Base-by-base conservation (phyloP, 2,113 vertebrate species). In the Pontoporia blainvillei region DNA sequence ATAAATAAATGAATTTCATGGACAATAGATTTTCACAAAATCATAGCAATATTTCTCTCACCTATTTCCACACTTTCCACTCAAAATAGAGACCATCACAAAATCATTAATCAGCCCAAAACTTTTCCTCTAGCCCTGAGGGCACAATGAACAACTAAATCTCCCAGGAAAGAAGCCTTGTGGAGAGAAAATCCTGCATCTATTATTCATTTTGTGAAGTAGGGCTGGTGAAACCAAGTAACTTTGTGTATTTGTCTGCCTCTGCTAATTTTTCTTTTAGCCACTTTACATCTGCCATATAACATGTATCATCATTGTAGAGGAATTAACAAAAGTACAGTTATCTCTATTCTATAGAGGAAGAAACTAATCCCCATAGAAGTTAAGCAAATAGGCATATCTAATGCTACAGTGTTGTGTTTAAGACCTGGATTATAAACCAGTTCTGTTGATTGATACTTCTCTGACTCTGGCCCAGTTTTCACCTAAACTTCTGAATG, bases 1-100 rank as follows among this genome's bases (percentile, higher is more conserved):
- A 83, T 52, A 61, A 90, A 94, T 86, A 94, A 92, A 29, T 76
- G 61, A 94, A 94, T 91, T 94, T 82, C 69, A 94, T 78, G 25
- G 57, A 87, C 87, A 90, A 92, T 13, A 82, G 12, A 78, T 76
- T 61, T 90, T 76, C 44, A 2, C 49, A 92, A 89, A 90, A 23
- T 89, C 39, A 69, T 2, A 85, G 66, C 57, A 83, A 25, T 9
- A 52, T 29, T 57, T 69, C 34, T 90, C 7, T 71, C 18, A 57
- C 29, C 36, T 83, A 86, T 76, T 23, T 76, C n/a, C 36, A 73
- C 5, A 83, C 2, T 86, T 64, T 61, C 9, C 57, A 39, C 94
- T 72, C 17, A 75, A 66, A 86, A 86, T 31, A 76, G 59, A 92
- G 46, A 66, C 27, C 21, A 64, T 82, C 46, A 91, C 20, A 91